Conservation (phyloP, 2,888 invertebrate genomes). For the Steromphala cineraria region DNA sequence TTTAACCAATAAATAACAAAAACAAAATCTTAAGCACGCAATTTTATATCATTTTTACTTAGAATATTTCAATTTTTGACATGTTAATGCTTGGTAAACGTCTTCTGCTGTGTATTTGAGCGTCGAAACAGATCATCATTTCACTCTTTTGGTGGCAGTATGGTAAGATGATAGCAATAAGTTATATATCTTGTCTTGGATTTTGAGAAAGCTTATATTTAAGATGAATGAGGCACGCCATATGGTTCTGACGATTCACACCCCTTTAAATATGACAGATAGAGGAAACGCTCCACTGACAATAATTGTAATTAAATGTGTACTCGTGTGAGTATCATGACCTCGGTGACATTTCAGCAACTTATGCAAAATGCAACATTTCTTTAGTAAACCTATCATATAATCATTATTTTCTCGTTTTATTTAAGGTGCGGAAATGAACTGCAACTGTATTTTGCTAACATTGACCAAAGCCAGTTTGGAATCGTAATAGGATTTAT, state of each 20-base stretch:
- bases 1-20: not conserved
- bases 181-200: not conserved
- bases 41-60: not conserved
- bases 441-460: too few relatives aligned
- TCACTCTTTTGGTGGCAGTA: not conserved
- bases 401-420: too few relatives aligned
- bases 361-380: too few relatives aligned
- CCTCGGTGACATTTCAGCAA: too few relatives aligned
- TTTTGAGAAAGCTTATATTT: not conserved
- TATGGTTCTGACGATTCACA: not conserved
- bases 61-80: not conserved
- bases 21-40: not conserved
- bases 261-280: too few relatives aligned
- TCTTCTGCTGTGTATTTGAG: not conserved
- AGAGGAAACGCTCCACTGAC: not conserved
- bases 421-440: too few relatives aligned
- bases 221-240: not conserved
- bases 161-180: not conserved
- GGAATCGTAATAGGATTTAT: too few relatives aligned
- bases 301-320: not conserved
- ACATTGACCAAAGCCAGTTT: too few relatives aligned
- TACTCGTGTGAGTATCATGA: not conserved
- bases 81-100: not conserved
- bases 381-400: too few relatives aligned
- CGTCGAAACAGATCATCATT: not conserved